A percentile compares a stretch with the other conserved stretches of the same genome.
Conservation (phyloP, 2,888 invertebrate genomes). For the Drosophila fulvimacula region DNA sequence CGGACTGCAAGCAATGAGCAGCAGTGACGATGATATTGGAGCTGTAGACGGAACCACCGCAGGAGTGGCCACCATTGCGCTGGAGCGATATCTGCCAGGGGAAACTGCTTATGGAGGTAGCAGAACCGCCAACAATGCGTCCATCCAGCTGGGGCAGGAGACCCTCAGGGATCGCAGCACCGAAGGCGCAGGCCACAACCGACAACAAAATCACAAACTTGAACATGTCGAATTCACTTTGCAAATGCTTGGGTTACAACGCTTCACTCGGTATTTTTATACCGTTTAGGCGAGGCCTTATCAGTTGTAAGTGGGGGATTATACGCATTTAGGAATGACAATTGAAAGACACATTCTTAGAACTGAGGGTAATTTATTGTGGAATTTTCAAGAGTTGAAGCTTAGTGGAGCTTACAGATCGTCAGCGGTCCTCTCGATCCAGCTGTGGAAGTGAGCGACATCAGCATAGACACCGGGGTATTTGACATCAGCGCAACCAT, state of each 20-base stretch:
- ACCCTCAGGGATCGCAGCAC: slow-evolving; percentile 64
- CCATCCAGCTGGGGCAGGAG: slow-evolving; percentile 72
- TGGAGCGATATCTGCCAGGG: slow-evolving; percentile 77
- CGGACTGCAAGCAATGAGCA: slow-evolving; percentile 86
- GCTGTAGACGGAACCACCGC: slow-evolving; percentile 86
- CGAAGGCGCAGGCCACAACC: slow-evolving; percentile 59
- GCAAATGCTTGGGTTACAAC: slow-evolving; percentile 29
- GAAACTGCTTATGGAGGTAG: slow-evolving; percentile 63
- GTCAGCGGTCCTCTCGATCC: slow-evolving; percentile 54
- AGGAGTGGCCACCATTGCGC: slow-evolving; percentile 85
- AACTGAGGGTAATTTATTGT: slow-evolving; percentile 47
- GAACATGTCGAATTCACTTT: slow-evolving; percentile 82
- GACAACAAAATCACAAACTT: slow-evolving; percentile 69
- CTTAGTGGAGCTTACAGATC: slow-evolving; percentile 37
- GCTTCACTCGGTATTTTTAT: slow-evolving; percentile 29
- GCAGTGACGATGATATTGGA: slow-evolving; percentile 86
- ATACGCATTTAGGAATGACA: slow-evolving; percentile 14
- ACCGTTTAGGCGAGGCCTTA: slow-evolving; percentile 14
- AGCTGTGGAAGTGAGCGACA: slow-evolving; percentile 53
- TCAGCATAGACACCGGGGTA: slow-evolving; percentile 68
- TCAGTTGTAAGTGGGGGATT: slow-evolving; percentile 20
- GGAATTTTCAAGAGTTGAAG: slow-evolving; percentile 8
- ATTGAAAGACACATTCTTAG: slow-evolving; percentile 11
- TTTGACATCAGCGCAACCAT: slow-evolving; percentile 65
- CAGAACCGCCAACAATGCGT: slow-evolving; percentile 77